Base-by-base conservation (phyloP, 2,888 invertebrate genomes). In the Marronus borbonicus region DNA sequence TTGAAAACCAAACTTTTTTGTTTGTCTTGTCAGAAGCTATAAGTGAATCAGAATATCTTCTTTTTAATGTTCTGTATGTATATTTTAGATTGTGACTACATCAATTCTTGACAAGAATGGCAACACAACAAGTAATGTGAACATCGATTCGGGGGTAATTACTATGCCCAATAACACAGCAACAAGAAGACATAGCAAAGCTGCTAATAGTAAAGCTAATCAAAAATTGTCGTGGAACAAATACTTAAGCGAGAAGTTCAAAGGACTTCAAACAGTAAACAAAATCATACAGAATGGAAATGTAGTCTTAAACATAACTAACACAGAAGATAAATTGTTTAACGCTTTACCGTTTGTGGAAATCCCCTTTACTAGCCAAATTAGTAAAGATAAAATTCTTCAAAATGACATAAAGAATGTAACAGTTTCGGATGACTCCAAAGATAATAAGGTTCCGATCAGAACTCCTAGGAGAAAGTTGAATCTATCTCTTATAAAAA, bases 281-380 rank as follows among this genome's bases (percentile, higher is more conserved):
- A 36, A 77, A 28, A 60, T 77, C 4, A 10, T 77, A 4, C 17
- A 65, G 36, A 4, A 36, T n/a, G 39, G 14, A 14, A 10, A 64
- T 31, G 20, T 72, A 50, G 60, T n/a, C 8, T 50, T 77, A 10
- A 24, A 62, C n/a, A 10, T 4, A 3, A 20, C 44, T 36, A 24
- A 55, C 0, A 58, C 44, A 14, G 36, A 60, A 12, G 62, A 64
- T 14, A 77, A 77, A 50, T 50, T 77, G 17, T 64, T 72, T 39
- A 49, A 64, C 12, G 12, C 10, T 7, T 20, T 64, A 8, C 64
- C 65, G 1, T 77, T 64, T 36, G 77, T 77, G 31, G 36, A 70
- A 52, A 77, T 77, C 39, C 24, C 52, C 8, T 24, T 64, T 1
- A 72, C 24, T 24, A 77, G 72, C 62, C 77, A 77, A 72, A 77